A percentile compares a stretch with the other conserved stretches of the same genome.
These are phyloP conservation scores for Kryptopterus vitreolus DNA, from an alignment of 2,797 vertebrate genomes.

Conservation along the genomic window DNA sequence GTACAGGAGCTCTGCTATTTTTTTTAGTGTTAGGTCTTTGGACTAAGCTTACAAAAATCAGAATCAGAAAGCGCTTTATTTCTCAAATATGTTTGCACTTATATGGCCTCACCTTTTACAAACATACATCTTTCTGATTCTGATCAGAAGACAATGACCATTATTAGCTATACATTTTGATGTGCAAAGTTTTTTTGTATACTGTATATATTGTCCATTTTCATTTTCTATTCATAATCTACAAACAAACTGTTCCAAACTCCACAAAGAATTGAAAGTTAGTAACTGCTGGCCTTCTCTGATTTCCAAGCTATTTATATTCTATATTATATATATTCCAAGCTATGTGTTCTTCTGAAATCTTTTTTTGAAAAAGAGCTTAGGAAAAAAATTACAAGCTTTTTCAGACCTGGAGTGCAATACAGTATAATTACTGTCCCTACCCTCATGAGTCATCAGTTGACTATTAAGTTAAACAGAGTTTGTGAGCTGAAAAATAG, in stretches of 20 bases:
- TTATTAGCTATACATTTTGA: no score
- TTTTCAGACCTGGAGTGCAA: not conserved
- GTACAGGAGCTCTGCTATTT: constrained; percentile 45
- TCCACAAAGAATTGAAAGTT: not conserved
- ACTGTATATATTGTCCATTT: not conserved
- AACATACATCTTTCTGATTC: no score
- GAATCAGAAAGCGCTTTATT: no score
- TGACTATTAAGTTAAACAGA: not conserved
- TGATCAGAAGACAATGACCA: no score
- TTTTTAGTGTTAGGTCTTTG: not conserved
- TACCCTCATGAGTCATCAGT: not conserved
- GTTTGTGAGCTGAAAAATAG: not conserved
- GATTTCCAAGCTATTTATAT: not conserved
- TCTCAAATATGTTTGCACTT: no score
- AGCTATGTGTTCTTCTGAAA: not conserved
- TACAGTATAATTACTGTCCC: not conserved
- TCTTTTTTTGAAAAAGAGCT: not conserved
- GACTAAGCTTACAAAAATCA: not conserved
- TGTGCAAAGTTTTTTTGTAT: no score
- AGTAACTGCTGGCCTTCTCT: not conserved
- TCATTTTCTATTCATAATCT: not conserved
- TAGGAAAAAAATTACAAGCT: not conserved
- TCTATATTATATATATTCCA: no score
- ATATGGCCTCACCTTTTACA: no score
- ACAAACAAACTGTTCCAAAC: not conserved